Base-by-base conservation (phyloP, 30 jellyfish, hydroid and myxozoan genomes). In the Hydractinia symbiolongicarpus region DNA sequence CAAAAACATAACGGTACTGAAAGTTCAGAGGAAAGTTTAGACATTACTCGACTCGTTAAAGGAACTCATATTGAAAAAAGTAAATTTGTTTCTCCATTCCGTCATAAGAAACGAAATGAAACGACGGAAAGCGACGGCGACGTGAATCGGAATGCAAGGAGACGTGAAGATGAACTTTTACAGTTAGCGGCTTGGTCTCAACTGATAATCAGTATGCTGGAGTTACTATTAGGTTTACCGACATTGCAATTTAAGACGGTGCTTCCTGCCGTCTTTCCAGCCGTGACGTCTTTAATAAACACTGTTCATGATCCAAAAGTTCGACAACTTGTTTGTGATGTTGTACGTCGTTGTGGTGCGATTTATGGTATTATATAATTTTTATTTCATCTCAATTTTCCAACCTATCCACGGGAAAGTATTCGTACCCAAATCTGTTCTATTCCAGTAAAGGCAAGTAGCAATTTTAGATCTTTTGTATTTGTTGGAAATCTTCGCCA, bases 211-310 rank as follows among this genome's bases (percentile, higher is more conserved):
- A 93, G 91, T 80, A 93, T 93, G 89, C 66, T 93, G 40, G 98
- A 93, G 53, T 73, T 86, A 83, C 86, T 93, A 14, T 82, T 93
- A 7, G 98, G 96, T n/a, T 62, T 93, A 76, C 98, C 98, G 5
- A 93, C 98, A 4, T 66, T 93, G 73, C 98, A 93, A 55, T 93
- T 93, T 77, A 93, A 93, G 61, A 76, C 98, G 21, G 98, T 93
- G 15, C 85, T 93, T 19, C 98, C 98, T 6, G 98, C 98, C 14
- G 98, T 93, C 55, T 93, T 93, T 80, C 96, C 98, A 11, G 94
- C 98, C 16, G 98, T 93, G 72, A 93, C 98, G 83, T 93, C 98
- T 56, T 82, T 93, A 7, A 83, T 93, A 50, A 93, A 95, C 52
- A 93, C 95, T 9, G 95, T 93, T 54, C 87, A 87, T 7, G 98